Evolutionary conservation across 1,140 invertebrate genomes (phyloP).

Genomic region (Drosophila tristis): DNA sequence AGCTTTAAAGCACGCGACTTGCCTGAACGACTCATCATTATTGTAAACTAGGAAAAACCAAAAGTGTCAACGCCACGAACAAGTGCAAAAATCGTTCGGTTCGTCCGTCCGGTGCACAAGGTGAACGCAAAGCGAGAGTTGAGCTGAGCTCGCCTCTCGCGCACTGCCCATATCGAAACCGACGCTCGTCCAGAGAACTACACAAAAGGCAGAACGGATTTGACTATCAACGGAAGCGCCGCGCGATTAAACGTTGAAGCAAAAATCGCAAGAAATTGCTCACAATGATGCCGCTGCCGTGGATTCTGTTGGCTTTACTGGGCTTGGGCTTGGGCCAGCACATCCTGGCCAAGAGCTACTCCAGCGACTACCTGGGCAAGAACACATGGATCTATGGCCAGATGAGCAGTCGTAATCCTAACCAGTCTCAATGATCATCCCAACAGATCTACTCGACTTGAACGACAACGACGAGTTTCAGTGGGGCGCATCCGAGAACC

Average conservation of each 20-base stretch:
- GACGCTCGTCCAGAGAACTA: constrained; percentile 12
- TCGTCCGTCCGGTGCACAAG: constrained; percentile 17
- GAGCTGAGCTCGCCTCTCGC: constrained; percentile 9
- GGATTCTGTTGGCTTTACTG: constrained; percentile 28
- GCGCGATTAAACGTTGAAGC: constrained; percentile 54
- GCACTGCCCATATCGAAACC: constrained; percentile 13
- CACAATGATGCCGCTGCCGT: constrained; percentile 40
- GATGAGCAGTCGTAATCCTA: not conserved
- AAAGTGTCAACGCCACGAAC: constrained; percentile 47
- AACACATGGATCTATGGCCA: not conserved
- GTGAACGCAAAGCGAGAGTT: constrained; percentile 41
- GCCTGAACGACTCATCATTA: constrained; percentile 10
- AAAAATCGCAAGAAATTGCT: constrained; percentile 17
- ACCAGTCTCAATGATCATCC: not conserved
- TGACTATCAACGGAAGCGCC: constrained; percentile 54
- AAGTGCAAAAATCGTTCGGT: constrained; percentile 24
- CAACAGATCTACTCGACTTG: constrained; percentile 69
- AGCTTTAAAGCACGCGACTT: constrained; percentile 22
- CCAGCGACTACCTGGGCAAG: constrained; percentile 52
- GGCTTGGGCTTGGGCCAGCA: not conserved
- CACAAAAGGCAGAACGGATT: constrained; percentile 17
- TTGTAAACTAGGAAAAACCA: constrained; percentile 47
- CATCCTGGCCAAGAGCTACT: constrained; percentile 36
- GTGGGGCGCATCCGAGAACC: constrained; percentile 69
- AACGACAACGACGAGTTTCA: constrained; percentile 76